A percentile compares a stretch with the other conserved stretches of the same genome.
phyloP scores from a whole-genome alignment of 2,797 vertebrate species.

The Smutsia gigantea region DNA sequence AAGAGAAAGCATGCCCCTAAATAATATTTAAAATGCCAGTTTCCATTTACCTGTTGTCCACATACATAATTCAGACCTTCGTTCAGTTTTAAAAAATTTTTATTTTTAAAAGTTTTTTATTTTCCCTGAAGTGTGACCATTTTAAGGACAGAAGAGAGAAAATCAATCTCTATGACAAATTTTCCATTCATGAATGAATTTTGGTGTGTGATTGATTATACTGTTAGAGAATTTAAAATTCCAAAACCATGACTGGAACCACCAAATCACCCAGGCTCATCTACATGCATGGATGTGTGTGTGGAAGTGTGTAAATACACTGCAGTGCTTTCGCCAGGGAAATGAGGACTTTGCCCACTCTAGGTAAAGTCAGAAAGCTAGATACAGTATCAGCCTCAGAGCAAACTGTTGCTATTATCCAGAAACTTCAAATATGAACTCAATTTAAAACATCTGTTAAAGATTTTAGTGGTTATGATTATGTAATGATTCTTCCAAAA shows the following conservation, averaged over 20 bases:
- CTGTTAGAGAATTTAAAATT: not conserved
- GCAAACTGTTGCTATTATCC: not conserved
- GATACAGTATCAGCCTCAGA: not conserved
- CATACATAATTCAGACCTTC: not conserved
- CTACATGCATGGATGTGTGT: too few species aligned
- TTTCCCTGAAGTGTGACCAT: not conserved
- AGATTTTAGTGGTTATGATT: not conserved
- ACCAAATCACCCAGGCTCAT: not conserved
- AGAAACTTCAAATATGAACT: not conserved
- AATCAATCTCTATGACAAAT: not conserved
- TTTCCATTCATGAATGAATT: not conserved
- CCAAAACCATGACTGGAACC: not conserved
- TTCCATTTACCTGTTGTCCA: not conserved
- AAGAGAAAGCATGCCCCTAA: not conserved
- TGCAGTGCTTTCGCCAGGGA: not conserved
- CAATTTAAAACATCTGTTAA: not conserved
- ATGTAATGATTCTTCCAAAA: conserved; percentile 16
- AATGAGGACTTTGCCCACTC: not conserved
- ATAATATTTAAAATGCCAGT: not conserved
- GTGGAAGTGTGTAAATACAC: not conserved
- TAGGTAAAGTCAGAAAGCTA: not conserved
- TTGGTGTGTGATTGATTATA: not conserved
- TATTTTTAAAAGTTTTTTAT: not conserved
- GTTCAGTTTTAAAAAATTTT: not conserved
- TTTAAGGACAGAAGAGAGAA: conserved; percentile 11